Conservation (phyloP, 1,140 invertebrate species). For the Psilanteris sp. region DNA sequence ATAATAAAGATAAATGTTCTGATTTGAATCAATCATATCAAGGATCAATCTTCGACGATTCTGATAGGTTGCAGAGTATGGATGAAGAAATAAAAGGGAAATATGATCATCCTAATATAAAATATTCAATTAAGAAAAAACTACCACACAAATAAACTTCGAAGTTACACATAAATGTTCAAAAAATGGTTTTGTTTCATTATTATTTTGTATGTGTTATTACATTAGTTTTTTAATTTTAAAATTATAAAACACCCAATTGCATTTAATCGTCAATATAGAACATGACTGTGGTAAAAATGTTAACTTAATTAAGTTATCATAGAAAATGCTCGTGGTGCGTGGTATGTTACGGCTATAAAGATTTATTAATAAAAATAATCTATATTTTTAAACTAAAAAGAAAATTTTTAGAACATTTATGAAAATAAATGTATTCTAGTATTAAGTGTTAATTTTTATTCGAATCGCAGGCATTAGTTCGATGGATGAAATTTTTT, state of each 20-base stretch:
- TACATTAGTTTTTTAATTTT: constrained; percentile 20
- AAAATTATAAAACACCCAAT: constrained; percentile 22
- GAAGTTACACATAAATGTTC: constrained; percentile 7
- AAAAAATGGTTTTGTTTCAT: constrained; percentile 19
- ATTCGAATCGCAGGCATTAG: neutral
- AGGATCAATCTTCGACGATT: constrained; percentile 63
- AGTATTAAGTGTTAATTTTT: constrained; percentile 39
- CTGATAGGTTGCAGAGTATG: constrained; percentile 50
- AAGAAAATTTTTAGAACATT: constrained; percentile 34
- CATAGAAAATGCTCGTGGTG: constrained; percentile 33
- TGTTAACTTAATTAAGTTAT: constrained; percentile 37
- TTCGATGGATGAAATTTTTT: constrained; percentile 18
- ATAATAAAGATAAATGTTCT: constrained; percentile 13
- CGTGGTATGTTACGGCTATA: constrained; percentile 31
- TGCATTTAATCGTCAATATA: constrained; percentile 13
- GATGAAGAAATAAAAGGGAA: constrained; percentile 16
- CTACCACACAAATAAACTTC: constrained; percentile 2
- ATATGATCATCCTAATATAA: neutral
- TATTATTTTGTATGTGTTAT: constrained; percentile 18
- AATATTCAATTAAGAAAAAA: neutral
- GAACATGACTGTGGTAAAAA: constrained; percentile 34
- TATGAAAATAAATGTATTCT: constrained; percentile 26
- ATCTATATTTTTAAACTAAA: constrained; percentile 33
- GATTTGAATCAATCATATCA: constrained; percentile 47
- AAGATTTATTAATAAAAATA: constrained; percentile 34